Evolutionary conservation across 2,113 vertebrate genomes (phyloP).

Genomic region (Maccullochella peelii): DNA sequence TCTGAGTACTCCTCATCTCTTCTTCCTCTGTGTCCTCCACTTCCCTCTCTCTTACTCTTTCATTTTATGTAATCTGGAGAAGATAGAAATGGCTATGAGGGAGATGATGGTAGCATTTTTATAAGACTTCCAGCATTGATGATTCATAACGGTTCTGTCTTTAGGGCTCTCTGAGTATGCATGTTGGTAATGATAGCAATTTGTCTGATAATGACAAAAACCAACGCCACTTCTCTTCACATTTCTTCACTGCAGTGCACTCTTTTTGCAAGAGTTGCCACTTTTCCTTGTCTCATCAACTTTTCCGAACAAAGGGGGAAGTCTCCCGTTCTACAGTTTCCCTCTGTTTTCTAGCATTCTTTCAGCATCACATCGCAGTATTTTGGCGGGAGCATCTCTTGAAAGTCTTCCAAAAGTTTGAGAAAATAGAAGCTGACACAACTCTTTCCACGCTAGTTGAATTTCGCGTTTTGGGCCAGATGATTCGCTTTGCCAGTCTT

Average conservation of each 20-base stretch:
- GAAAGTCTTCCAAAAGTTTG: conserved; percentile 66
- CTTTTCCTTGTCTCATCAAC: conserved; percentile 45
- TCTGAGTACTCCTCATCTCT: conserved; percentile 39
- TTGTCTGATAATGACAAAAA: conserved; percentile 29
- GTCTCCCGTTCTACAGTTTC: conserved; percentile 44
- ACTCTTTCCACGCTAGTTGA: conserved; percentile 73
- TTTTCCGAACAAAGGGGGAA: conserved; percentile 55
- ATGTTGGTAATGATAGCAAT: conserved; percentile 50
- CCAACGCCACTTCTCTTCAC: conserved; percentile 9
- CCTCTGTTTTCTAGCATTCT: conserved; percentile 52
- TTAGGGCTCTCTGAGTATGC: conserved; percentile 4
- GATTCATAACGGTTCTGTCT: conserved; percentile 24
- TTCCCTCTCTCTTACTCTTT: conserved; percentile 4
- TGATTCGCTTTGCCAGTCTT: conserved; percentile 51
- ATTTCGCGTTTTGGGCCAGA: conserved; percentile 53
- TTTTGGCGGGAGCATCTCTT: conserved; percentile 64
- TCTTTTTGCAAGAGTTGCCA: conserved; percentile 39
- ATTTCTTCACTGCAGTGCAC: conserved; percentile 10
- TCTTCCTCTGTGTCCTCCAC: conserved; percentile 15
- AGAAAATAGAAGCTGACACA: conserved; percentile 68
- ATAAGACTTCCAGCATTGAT: conserved; percentile 16
- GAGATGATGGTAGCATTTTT: conserved; percentile 15
- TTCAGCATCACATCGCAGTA: conserved; percentile 48
- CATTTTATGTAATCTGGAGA: conserved; percentile 33
- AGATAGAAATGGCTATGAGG: conserved; percentile 21